Evolutionary conservation across 2,113 vertebrate genomes (phyloP), one percentile per base, ranked within the genome.

Genomic region (Alces alces): DNA sequence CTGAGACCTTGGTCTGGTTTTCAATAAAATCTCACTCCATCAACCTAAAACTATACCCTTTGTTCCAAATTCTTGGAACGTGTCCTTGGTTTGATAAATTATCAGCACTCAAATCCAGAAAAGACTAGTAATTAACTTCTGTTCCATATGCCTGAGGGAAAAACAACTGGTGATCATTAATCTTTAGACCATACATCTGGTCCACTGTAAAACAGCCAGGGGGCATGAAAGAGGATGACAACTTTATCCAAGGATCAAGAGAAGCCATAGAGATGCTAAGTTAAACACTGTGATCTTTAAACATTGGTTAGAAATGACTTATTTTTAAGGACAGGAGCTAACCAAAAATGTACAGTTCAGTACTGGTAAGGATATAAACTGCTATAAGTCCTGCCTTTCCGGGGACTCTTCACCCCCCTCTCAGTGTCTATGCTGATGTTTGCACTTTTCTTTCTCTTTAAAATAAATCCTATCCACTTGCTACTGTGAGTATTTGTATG

Each of bases 401-500:
- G 33, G 64, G 16, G 33, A 36, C 33, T 36, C 17, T 66, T 66
- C 8, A 36, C 8, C 4, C 64, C 64, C 17, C 1, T 66, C 64
- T 66, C 33, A 21, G n/a, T 10, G 33, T 66, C 33, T 66, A 66
- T 66, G 64, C 17, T 66, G 64, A 66, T 36, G 33, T 66, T 66
- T 66, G 33, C 15, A 36, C 33, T 66, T 66, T 36, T 66, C 64
- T 66, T 66, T 66, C 64, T 66, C 17, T 36, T 66, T 66, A 66
- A 66, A 66, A 66, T n/a, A 66, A 66, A 36, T 66, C 17, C 17
- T 36, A 66, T 19, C 33, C 33, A 66, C 17, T 66, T 66, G 4
- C 19, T 66, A 19, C 64, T 21, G 33, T 19, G 17, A 5, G 17
- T 36, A 8, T 36, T 66, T 66, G 8, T 0, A 0, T 21, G 8